Conservation (phyloP, 2,113 vertebrate genomes). For the Dasypus novemcinctus region DNA sequence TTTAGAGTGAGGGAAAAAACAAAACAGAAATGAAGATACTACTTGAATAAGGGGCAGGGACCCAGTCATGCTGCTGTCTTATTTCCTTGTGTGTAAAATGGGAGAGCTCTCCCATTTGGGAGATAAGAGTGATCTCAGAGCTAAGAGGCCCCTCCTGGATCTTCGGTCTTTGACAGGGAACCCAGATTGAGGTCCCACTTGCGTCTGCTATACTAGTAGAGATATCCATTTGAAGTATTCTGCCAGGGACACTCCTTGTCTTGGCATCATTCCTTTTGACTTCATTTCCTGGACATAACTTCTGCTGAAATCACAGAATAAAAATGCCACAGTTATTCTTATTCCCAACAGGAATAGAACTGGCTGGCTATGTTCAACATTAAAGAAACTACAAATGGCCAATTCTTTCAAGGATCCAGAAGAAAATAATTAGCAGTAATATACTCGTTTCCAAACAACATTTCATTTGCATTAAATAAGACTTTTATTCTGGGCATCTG, state of each 20-base stretch:
- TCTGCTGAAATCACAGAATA: constrained; percentile 1
- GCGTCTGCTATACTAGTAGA: not conserved
- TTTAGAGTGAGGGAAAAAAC: not conserved
- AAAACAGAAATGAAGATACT: not conserved
- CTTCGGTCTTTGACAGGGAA: not conserved
- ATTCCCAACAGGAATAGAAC: not conserved
- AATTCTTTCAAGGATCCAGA: constrained; percentile 7
- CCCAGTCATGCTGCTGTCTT: not conserved
- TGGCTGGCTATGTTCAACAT: not conserved
- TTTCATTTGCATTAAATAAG: constrained; percentile 35
- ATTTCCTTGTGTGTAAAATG: not conserved
- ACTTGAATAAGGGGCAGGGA: not conserved
- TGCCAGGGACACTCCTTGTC: not conserved
- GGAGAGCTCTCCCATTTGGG: not conserved
- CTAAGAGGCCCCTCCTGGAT: not conserved
- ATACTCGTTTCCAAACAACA: not conserved
- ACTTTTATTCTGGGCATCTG: not conserved
- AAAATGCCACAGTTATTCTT: not conserved
- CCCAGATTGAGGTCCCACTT: not conserved
- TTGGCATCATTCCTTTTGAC: not conserved
- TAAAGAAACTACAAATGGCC: not conserved
- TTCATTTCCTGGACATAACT: not conserved
- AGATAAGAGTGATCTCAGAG: not conserved
- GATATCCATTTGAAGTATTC: not conserved
- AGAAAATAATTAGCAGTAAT: constrained; percentile 47